These are phyloP conservation scores for Lota lota DNA, from an alignment of 2,113 vertebrate genomes.

Conservation along the genomic window DNA sequence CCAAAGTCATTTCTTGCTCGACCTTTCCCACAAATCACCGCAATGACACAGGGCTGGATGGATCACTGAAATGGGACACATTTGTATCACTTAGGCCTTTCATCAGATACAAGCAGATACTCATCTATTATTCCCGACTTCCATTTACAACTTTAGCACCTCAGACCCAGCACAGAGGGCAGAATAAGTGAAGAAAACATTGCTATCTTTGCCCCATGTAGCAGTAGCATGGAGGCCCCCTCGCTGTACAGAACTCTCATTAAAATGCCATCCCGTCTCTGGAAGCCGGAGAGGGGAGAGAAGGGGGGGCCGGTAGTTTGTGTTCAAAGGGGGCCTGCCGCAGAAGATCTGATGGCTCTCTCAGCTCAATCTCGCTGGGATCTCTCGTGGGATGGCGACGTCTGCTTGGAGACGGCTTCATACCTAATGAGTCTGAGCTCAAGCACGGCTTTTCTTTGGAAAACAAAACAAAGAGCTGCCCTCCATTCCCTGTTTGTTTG, in stretches of 20 bases:
- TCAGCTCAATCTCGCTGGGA: constrained; percentile 64
- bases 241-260: constrained; percentile 61
- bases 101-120: constrained; percentile 70
- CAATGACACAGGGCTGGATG: constrained; percentile 64
- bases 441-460: constrained; percentile 34
- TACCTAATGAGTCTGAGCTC: constrained; percentile 71
- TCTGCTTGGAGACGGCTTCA: constrained; percentile 66
- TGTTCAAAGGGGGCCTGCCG: constrained; percentile 63
- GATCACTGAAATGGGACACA: constrained; percentile 72
- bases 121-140: constrained; percentile 69
- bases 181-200: constrained; percentile 65
- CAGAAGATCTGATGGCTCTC: constrained; percentile 70
- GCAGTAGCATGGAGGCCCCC: constrained; percentile 62
- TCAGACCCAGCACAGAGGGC: constrained; percentile 49
- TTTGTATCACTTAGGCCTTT: constrained; percentile 76
- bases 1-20: constrained; percentile 74
- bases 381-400: constrained; percentile 70
- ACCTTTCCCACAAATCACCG: constrained; percentile 74
- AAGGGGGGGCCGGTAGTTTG: constrained; percentile 47
- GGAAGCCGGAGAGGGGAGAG: constrained; percentile 21
- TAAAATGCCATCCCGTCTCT: constrained; percentile 64
- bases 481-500: constrained; percentile 69
- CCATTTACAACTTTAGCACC: constrained; percentile 66
- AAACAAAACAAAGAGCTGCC: constrained; percentile 58
- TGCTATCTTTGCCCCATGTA: constrained; percentile 43